Percentiles rank a stretch among this genome's conserved stretches.
Conservation (phyloP, 2,888 invertebrate genomes). For the Cryptocephalus primarius region DNA sequence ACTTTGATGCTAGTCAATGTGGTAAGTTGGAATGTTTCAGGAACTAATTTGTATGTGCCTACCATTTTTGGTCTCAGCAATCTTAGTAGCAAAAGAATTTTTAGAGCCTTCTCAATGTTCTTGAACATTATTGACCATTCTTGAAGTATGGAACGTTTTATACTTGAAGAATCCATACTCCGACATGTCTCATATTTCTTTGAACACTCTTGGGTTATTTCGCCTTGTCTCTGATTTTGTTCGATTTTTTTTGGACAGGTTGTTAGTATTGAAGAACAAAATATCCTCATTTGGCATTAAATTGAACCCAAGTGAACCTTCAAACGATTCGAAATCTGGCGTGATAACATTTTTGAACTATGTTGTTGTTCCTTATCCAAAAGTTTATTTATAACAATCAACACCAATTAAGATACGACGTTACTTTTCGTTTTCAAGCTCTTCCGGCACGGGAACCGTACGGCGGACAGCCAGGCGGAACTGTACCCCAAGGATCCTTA, state of each 20-base stretch:
- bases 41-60: neutral
- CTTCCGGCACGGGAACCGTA: conserved; percentile 67
- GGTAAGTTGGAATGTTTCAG: conserved; percentile 8
- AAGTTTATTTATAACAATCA: too few species aligned
- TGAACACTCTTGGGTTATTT: too few species aligned
- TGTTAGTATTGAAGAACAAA: too few species aligned
- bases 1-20: conserved; percentile 10
- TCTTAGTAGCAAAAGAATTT: too few species aligned
- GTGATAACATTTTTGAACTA: neutral
- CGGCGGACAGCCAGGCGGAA: conserved; percentile 46
- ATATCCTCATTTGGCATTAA: too few species aligned
- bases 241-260: too few species aligned
- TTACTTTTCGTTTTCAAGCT: conserved; percentile 36
- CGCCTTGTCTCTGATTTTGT: too few species aligned
- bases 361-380: too few species aligned
- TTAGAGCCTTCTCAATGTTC: too few species aligned
- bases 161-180: neutral
- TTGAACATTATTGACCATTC: neutral
- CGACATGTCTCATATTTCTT: neutral
- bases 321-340: neutral
- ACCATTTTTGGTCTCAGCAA: too few species aligned
- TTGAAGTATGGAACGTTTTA: neutral
- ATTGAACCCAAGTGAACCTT: too few species aligned
- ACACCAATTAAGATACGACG: too few species aligned
- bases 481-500: conserved; percentile 64